phyloP scores from a whole-genome alignment of 1,140 invertebrate genomes.

The Bombus confusus region DNA sequence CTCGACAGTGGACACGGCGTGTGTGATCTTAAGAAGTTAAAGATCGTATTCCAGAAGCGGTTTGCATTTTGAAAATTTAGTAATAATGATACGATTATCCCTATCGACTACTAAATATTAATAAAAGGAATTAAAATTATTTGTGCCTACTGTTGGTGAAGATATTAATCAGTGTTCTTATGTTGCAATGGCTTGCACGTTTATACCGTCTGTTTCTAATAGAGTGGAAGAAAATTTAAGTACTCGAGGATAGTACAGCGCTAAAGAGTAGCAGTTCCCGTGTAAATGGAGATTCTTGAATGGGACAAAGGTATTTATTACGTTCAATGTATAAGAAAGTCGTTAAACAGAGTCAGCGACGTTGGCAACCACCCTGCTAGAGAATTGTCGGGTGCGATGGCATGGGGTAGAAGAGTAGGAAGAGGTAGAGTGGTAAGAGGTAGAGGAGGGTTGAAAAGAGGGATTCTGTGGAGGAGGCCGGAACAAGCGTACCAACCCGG shows the following conservation, averaged over 20 bases:
- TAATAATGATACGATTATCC: too few relatives aligned
- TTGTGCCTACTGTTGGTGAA: not conserved
- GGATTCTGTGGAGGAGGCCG: slow-evolving; percentile 68
- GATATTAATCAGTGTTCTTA: not conserved
- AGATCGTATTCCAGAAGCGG: slow-evolving; percentile 11
- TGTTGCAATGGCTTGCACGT: too few relatives aligned
- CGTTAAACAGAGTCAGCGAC: slow-evolving; percentile 66
- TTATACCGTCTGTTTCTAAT: not conserved
- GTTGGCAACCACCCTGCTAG: slow-evolving; percentile 68
- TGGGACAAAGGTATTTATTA: slow-evolving; percentile 71
- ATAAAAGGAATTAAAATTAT: not conserved
- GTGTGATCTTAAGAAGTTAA: not conserved
- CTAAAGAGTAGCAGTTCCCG: slow-evolving; percentile 33
- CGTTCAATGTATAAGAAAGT: slow-evolving; percentile 68
- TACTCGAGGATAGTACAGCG: not conserved
- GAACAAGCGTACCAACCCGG: slow-evolving; percentile 74
- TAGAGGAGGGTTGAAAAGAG: slow-evolving; percentile 69
- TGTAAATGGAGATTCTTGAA: slow-evolving; percentile 64
- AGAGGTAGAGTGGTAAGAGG: slow-evolving; percentile 34
- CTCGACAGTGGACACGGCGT: not conserved
- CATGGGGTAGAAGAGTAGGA: slow-evolving; percentile 45
- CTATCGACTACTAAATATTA: not conserved
- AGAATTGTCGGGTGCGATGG: slow-evolving; percentile 67
- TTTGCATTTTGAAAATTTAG: not conserved
- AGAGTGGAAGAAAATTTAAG: not conserved